phyloP scores from a whole-genome alignment of 2,113 vertebrate species.

The Chaetorhynchus papuensis region DNA sequence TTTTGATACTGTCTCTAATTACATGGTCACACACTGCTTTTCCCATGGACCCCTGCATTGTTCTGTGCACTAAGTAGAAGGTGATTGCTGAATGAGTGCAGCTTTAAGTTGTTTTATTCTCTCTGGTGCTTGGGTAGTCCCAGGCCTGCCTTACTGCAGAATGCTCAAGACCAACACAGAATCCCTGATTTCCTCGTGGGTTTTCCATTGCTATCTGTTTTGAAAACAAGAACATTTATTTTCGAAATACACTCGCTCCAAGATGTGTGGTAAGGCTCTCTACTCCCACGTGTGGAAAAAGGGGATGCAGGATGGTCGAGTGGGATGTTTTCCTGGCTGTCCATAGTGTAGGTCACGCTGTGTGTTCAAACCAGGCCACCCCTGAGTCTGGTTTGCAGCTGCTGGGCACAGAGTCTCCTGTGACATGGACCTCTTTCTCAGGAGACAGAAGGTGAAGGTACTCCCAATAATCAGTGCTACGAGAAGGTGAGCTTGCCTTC shows the following conservation, averaged over 20 bases:
- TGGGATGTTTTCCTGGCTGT: not conserved
- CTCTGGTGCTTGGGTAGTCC: not conserved
- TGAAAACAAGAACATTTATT: not conserved
- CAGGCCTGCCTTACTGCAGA: not conserved
- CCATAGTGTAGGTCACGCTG: too few relatives aligned
- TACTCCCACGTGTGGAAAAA: not conserved
- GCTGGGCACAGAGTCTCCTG: not conserved
- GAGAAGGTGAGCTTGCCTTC: not conserved
- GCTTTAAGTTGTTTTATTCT: conserved; percentile 30
- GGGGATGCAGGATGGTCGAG: not conserved
- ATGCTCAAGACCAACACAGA: not conserved
- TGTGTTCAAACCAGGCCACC: not conserved
- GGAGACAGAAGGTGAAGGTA: not conserved
- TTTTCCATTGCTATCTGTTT: not conserved
- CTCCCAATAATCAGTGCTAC: not conserved
- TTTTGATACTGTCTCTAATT: conserved; percentile 59
- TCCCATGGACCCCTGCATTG: conserved; percentile 25
- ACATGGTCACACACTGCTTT: conserved; percentile 46
- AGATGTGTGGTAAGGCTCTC: not conserved
- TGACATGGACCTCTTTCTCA: not conserved
- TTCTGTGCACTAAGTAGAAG: conserved; percentile 18
- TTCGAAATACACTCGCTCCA: accelerated
- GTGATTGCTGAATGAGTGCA: conserved; percentile 31
- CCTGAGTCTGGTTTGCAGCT: not conserved
- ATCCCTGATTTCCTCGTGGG: not conserved